Evolutionary conservation across 2,113 vertebrate species (phyloP).

Genomic region (Gobius niger): DNA sequence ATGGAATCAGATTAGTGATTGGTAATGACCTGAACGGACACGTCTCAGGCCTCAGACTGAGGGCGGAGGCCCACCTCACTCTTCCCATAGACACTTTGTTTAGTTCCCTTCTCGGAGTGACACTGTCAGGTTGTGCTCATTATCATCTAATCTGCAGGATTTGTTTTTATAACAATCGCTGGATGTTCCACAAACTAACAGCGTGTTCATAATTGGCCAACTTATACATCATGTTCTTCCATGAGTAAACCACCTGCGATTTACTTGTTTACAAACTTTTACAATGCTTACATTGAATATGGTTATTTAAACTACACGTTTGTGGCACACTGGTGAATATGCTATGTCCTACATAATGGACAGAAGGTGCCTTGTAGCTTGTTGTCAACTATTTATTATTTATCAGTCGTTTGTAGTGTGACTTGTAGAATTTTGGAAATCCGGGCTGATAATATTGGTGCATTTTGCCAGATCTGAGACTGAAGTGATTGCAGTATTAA

Average conservation of each 20-base stretch:
- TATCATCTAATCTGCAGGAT: constrained; percentile 62
- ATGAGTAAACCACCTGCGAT: constrained; percentile 27
- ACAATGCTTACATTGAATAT: constrained; percentile 16
- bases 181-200: constrained; percentile 47
- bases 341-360: too few species aligned
- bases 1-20: constrained; percentile 65
- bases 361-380: too few species aligned
- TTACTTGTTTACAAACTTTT: constrained; percentile 34
- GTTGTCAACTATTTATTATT: constrained; percentile 31
- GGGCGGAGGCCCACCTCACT: constrained; percentile 53
- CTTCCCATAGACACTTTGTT: constrained; percentile 61
- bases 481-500: constrained; percentile 10
- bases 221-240: constrained; percentile 54
- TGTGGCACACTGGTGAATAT: neutral
- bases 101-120: constrained; percentile 29
- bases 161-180: constrained; percentile 64
- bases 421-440: constrained; percentile 52
- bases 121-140: constrained; percentile 63
- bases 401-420: constrained; percentile 55
- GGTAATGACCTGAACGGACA: constrained; percentile 58
- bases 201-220: constrained; percentile 46
- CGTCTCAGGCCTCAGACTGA: constrained; percentile 52
- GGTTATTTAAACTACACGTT: neutral
- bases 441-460: constrained; percentile 35
- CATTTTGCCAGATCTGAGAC: constrained; percentile 36